A percentile compares a stretch with the other conserved stretches of the same genome.
Evolutionary conservation across 1,140 invertebrate species (phyloP).

Genomic region (Pomacea maculata): DNA sequence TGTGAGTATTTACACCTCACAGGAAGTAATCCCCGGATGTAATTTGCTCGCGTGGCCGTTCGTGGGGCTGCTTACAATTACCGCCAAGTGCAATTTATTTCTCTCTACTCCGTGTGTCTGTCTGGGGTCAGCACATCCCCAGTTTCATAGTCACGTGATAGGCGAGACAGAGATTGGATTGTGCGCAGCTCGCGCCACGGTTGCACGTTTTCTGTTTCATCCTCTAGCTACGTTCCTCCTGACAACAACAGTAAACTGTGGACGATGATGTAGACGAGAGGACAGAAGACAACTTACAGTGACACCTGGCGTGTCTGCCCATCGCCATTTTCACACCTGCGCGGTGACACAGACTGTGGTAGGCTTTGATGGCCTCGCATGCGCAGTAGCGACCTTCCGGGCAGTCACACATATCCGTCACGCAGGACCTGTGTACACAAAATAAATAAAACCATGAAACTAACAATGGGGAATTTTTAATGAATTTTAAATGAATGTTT

Average conservation of each 20-base stretch:
- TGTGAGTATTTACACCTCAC: too few relatives aligned
- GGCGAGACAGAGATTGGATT: not conserved
- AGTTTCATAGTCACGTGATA: not conserved
- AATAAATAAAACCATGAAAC: too few relatives aligned
- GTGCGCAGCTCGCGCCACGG: not conserved
- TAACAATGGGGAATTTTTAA: too few relatives aligned
- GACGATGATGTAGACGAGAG: not conserved
- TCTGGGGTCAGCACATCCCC: not conserved
- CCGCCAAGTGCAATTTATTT: too few relatives aligned
- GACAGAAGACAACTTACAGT: slow-evolving; percentile 35
- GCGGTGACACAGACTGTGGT: slow-evolving; percentile 84
- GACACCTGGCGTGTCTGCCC: slow-evolving; percentile 46
- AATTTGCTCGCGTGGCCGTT: too few relatives aligned
- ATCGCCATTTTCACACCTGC: slow-evolving; percentile 68
- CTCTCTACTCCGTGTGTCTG: too few relatives aligned
- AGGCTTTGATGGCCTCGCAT: slow-evolving; percentile 89
- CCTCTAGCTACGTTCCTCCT: too few relatives aligned
- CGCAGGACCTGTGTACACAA: slow-evolving; percentile 74
- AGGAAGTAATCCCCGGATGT: too few relatives aligned
- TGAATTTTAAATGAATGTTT: too few relatives aligned
- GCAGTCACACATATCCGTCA: slow-evolving; percentile 91
- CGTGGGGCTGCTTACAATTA: too few relatives aligned
- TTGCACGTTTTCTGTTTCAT: not conserved
- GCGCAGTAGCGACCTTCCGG: slow-evolving; percentile 78
- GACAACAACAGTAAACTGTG: not conserved